Evolutionary conservation across 2,797 vertebrate genomes (phyloP).

Genomic region (Propithecus perrieri): DNA sequence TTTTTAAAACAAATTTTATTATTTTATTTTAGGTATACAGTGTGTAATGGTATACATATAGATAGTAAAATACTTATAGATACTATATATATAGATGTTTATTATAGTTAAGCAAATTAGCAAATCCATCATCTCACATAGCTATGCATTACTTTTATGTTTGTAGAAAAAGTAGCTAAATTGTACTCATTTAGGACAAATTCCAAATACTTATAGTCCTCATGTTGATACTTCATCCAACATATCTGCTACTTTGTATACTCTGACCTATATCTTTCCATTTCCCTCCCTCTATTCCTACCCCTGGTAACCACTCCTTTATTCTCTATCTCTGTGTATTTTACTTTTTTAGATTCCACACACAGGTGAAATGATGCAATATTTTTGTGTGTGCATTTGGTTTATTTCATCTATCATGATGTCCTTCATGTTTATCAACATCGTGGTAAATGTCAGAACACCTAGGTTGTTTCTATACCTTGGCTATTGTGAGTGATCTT

Average conservation of each 20-base stretch:
- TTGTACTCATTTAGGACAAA: background rate
- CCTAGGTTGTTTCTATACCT: background rate
- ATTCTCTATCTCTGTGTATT: background rate
- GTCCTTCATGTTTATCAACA: background rate
- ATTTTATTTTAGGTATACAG: background rate
- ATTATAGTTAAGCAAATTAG: background rate
- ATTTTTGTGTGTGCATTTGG: background rate
- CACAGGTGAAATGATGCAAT: background rate
- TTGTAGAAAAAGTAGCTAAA: background rate
- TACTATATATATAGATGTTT: background rate
- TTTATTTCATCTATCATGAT: background rate
- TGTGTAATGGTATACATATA: background rate
- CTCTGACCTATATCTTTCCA: background rate
- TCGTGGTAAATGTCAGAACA: background rate
- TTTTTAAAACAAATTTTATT: background rate
- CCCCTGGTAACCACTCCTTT: background rate
- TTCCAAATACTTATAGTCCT: background rate
- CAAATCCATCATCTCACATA: background rate
- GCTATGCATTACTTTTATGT: background rate
- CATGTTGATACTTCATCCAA: background rate
- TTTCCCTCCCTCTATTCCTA: background rate
- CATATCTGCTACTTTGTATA: background rate
- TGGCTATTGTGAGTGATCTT: background rate
- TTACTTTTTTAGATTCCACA: background rate
- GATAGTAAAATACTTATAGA: background rate